A percentile compares a stretch with the other conserved stretches of the same genome.
phyloP scores from a whole-genome alignment of 2,888 invertebrate species.

The Ophion obscuratus region DNA sequence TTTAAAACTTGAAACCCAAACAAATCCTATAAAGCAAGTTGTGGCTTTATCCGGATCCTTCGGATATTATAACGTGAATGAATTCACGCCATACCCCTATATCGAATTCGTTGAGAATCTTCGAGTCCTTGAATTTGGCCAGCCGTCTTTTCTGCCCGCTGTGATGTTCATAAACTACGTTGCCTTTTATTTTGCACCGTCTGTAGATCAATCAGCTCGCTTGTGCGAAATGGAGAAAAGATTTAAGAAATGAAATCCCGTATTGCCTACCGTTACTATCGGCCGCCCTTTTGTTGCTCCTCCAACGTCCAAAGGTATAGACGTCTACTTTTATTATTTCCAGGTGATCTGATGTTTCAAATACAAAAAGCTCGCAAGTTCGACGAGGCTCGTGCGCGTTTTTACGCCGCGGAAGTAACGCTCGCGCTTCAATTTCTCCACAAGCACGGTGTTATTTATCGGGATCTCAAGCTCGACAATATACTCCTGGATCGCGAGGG shows the following conservation, averaged over 20 bases:
- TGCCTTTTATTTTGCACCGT: too few species aligned
- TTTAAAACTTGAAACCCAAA: too few species aligned
- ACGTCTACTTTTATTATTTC: background rate
- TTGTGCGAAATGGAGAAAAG: background rate
- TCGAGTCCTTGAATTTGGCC: too few species aligned
- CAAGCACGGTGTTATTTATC: conserved; percentile 98
- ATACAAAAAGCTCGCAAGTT: conserved; percentile 99
- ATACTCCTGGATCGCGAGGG: conserved; percentile 98
- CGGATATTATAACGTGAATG: too few species aligned
- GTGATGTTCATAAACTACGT: too few species aligned
- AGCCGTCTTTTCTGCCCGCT: too few species aligned
- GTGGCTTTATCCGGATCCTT: too few species aligned
- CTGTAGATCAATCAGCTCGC: too few species aligned
- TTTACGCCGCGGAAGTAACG: conserved; percentile 99
- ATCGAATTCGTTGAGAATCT: too few species aligned
- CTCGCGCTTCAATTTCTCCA: conserved; percentile 98
- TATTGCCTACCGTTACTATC: too few species aligned
- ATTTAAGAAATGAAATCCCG: background rate
- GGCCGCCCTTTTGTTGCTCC: background rate
- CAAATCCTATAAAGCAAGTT: too few species aligned
- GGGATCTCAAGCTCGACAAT: conserved; percentile 99
- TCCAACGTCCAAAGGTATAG: background rate
- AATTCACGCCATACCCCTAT: too few species aligned
- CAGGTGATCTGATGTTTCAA: conserved; percentile 98
- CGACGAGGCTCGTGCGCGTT: conserved; percentile 97